Evolutionary conservation across 2,888 invertebrate species (phyloP), one percentile per base, ranked within the genome.

Genomic region (Polyploca ridens): DNA sequence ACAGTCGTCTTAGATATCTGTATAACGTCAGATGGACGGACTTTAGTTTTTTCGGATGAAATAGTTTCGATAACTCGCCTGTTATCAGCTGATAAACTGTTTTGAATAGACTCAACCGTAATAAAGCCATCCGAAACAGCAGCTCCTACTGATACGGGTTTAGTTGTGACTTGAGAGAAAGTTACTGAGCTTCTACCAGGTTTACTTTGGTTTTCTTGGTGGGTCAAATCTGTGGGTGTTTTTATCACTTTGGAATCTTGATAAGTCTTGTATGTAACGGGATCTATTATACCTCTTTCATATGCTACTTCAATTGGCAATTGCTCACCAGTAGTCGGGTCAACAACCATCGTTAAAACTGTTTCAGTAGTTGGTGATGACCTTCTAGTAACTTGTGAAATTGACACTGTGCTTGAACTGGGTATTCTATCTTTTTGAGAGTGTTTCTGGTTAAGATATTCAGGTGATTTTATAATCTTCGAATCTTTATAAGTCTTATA

Each of bases 241-340:
- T 73, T 62, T 13, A 67, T 54, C n/a, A 69, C 68, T 62, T 73
- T 67, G 58, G 79, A 67, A 35, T 81, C 75, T 68, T 77, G 77
- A 58, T 79, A 83, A 35, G 73, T 73, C 70, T 84, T 82, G 65
- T 82, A 79, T 5, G 82, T 76, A 10, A 71, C 57, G 95, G 88
- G 65, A 68, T 84, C 83, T 61, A 84, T 63, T 11, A 84, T 67
- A 8, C 97, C 97, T 69, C 95, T 94, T 79, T 96, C 95, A 67
- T 96, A 82, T 11, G 88, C 90, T 35, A 84, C 96, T 82, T 97
- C 96, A 62, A 97, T 94, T 8, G 97, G 96, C 68, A 98, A 92
- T 76, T 96, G 95, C 81, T 97, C 95, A 5, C 97, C 97, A 5
- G 97, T 96, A 75, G 95, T 95, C 3, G 97, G 97, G 87, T 98